A percentile compares a stretch with the other conserved stretches of the same genome.
Conservation (phyloP, 2,888 invertebrate species). For the Orthosia gothica region DNA sequence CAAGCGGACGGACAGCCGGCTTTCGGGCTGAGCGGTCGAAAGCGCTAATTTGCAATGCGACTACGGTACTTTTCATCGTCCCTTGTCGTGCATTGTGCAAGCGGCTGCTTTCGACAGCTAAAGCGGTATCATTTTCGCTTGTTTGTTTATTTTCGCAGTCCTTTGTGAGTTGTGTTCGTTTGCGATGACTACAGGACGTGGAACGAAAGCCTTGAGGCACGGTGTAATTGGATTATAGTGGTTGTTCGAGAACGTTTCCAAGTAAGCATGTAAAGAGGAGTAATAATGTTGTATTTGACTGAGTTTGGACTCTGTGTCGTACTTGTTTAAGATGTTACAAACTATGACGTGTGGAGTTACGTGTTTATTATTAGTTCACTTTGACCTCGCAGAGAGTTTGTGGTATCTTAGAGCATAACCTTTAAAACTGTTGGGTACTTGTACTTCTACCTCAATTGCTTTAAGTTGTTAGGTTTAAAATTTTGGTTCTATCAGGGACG, state of each 20-base stretch:
- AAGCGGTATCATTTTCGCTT: conserved; percentile 73
- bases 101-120: conserved; percentile 68
- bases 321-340: conserved; percentile 30
- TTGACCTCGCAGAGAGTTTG: conserved; percentile 16
- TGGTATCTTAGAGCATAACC: not conserved
- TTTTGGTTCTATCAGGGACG: no score
- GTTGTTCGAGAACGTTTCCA: conserved; percentile 41
- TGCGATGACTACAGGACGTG: conserved; percentile 63
- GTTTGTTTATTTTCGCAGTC: conserved; percentile 72
- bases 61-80: no score
- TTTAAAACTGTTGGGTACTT: not conserved
- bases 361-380: conserved; percentile 28
- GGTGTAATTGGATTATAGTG: conserved; percentile 63
- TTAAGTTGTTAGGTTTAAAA: not conserved
- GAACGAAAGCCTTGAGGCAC: conserved; percentile 61
- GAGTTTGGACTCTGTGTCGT: conserved; percentile 42
- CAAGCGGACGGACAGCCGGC: no score
- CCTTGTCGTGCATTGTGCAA: no score
- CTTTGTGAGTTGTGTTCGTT: conserved; percentile 65
- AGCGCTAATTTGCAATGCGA: no score
- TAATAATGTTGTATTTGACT: conserved; percentile 49
- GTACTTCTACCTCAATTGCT: not conserved
- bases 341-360: conserved; percentile 14
- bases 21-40: no score
- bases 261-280: conserved; percentile 46